phyloP scores from a whole-genome alignment of 2,797 vertebrate genomes.

The Potorous gilbertii region DNA sequence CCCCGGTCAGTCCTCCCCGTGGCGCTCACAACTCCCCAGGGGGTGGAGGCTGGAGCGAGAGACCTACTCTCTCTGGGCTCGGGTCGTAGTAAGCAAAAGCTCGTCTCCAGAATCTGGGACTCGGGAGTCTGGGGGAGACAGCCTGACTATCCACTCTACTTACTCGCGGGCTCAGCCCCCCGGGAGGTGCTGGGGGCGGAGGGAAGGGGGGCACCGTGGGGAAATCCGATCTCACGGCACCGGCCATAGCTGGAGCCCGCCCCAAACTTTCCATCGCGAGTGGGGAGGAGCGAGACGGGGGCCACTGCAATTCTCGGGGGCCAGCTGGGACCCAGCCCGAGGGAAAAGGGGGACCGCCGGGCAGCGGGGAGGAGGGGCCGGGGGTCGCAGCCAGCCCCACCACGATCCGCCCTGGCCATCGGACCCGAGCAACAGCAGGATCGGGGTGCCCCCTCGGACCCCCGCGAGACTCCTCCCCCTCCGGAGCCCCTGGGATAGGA shows the following conservation, averaged over 20 bases:
- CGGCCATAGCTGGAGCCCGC: conserved; percentile 70
- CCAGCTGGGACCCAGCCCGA: conserved; percentile 27
- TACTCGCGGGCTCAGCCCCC: conserved; percentile 43
- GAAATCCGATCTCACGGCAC: conserved; percentile 77
- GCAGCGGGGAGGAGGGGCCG: not conserved
- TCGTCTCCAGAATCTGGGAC: not conserved
- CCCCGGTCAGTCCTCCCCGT: not conserved
- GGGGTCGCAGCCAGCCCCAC: not conserved
- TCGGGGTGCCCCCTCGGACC: not conserved
- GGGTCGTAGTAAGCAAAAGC: not conserved
- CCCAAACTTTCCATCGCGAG: conserved; percentile 75
- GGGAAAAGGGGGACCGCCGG: not conserved
- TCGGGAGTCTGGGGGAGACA: not conserved
- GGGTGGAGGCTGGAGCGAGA: not conserved
- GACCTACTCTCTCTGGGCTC: not conserved
- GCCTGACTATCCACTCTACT: not conserved
- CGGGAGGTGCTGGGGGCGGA: conserved; percentile 35
- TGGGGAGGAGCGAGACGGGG: conserved; percentile 30
- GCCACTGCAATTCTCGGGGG: conserved; percentile 29
- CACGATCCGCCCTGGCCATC: not conserved
- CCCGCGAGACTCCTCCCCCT: not conserved
- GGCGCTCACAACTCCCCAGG: conserved; percentile 46
- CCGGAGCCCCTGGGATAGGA: not conserved
- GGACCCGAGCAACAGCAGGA: not conserved
- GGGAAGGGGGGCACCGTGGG: conserved; percentile 65